These are phyloP conservation scores for Hydropsyche betteni DNA, from an alignment of 2,888 invertebrate genomes.

Conservation along the genomic window DNA sequence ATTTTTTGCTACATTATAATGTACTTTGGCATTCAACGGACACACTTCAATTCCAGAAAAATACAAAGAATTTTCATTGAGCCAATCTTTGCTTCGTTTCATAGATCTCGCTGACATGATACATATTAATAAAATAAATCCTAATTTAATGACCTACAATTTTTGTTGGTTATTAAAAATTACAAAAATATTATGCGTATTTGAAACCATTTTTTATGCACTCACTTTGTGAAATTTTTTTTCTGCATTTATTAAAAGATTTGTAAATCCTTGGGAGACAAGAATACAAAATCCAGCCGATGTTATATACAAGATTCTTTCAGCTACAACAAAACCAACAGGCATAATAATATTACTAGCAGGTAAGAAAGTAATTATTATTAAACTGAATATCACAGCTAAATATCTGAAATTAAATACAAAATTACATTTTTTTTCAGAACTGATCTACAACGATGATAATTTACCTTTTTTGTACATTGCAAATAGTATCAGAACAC, in stretches of 20 bases:
- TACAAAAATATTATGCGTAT: conserved; percentile 47
- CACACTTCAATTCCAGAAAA: conserved; percentile 85
- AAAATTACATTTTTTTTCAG: conserved; percentile 35
- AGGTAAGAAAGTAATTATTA: conserved; percentile 82
- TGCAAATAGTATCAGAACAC: background rate
- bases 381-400: conserved; percentile 68
- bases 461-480: conserved; percentile 37
- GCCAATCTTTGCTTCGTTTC: conserved; percentile 81
- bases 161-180: conserved; percentile 53
- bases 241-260: background rate
- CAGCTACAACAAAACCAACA: conserved; percentile 91
- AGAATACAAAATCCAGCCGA: conserved; percentile 83
- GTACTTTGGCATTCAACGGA: conserved; percentile 93
- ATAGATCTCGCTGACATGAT: conserved; percentile 62
- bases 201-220: background rate
- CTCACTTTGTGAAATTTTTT: conserved; percentile 53
- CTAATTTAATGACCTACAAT: conserved; percentile 55
- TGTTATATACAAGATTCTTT: conserved; percentile 84
- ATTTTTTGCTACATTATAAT: conserved; percentile 91
- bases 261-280: conserved; percentile 70
- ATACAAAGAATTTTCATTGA: conserved; percentile 80
- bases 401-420: conserved; percentile 61
- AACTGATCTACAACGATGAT: conserved; percentile 35
- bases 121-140: conserved; percentile 52
- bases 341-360: conserved; percentile 84